Evolutionary conservation across 1,140 invertebrate genomes (phyloP).

Genomic region (Sycobia sp.): DNA sequence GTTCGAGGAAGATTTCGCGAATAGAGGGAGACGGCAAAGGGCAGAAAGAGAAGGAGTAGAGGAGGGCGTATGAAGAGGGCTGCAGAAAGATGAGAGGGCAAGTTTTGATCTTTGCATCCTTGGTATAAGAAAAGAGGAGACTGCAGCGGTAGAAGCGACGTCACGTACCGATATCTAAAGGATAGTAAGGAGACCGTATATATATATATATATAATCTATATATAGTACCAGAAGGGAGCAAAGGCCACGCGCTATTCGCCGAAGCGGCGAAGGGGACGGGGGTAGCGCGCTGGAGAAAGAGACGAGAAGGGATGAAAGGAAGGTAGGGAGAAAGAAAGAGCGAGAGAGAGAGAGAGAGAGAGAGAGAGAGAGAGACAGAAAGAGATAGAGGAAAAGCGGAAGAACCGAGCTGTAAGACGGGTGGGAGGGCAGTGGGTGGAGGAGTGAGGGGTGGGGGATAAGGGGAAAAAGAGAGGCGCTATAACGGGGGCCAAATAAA

Average conservation of each 20-base stretch:
- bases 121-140: background rate
- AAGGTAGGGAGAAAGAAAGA: background rate
- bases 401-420: no score
- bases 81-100: slow-evolving; percentile 2
- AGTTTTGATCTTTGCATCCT: slow-evolving; percentile 17
- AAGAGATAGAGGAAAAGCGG: no score
- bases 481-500: slow-evolving; percentile 46
- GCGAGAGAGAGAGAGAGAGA: background rate
- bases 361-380: slow-evolving; percentile 23
- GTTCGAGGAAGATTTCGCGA: background rate
- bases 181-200: slow-evolving; percentile 6
- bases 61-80: background rate
- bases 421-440: slow-evolving; percentile 13
- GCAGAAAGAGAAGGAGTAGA: background rate
- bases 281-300: background rate
- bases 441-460: slow-evolving; percentile 1
- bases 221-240: background rate
- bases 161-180: slow-evolving; percentile 31
- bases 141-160: slow-evolving; percentile 2
- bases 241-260: background rate
- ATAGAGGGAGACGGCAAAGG: background rate
- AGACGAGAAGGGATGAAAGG: background rate
- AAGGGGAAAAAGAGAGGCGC: slow-evolving; percentile 26
- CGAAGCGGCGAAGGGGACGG: no score
- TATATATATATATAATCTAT: no score